Percentiles rank a stretch among this genome's conserved stretches.
Conservation (phyloP, 2,888 invertebrate genomes). For the Aspidapion aeneum region DNA sequence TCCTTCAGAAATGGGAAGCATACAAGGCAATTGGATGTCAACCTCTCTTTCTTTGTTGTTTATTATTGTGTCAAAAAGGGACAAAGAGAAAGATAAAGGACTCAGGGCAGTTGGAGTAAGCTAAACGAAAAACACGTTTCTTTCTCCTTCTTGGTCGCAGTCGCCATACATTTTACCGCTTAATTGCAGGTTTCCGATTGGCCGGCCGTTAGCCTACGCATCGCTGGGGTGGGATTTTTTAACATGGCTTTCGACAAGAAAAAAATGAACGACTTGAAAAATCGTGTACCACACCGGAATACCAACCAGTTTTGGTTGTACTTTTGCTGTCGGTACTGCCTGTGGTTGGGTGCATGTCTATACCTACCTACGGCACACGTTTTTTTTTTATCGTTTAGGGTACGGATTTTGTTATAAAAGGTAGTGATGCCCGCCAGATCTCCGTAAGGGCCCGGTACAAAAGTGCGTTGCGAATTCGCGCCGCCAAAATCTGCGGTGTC, state of each 20-base stretch:
- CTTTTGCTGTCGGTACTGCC: too few relatives aligned
- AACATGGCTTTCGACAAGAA: conserved; percentile 37
- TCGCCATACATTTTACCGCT: conserved; percentile 42
- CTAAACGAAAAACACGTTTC: neutral
- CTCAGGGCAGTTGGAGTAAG: neutral
- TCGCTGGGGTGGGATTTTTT: conserved; percentile 31
- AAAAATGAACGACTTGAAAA: conserved; percentile 10
- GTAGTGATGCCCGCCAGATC: too few relatives aligned
- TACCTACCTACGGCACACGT: too few relatives aligned
- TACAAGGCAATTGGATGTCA: neutral
- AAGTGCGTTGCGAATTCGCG: too few relatives aligned
- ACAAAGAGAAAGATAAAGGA: neutral
- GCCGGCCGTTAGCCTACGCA: conserved; percentile 23
- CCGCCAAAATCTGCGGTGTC: too few relatives aligned
- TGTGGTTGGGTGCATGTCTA: too few relatives aligned
- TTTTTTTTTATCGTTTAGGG: too few relatives aligned
- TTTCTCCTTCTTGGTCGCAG: conserved; percentile 18
- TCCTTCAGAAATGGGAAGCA: neutral
- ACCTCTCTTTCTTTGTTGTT: neutral
- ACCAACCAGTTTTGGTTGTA: neutral
- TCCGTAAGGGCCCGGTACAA: too few relatives aligned
- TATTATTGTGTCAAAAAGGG: neutral
- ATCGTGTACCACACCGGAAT: conserved; percentile 18
- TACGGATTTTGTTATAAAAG: too few relatives aligned
- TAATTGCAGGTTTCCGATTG: conserved; percentile 45